These are phyloP conservation scores for Scytalopus superciliaris DNA, from an alignment of 2,113 vertebrate genomes.

Conservation along the genomic window DNA sequence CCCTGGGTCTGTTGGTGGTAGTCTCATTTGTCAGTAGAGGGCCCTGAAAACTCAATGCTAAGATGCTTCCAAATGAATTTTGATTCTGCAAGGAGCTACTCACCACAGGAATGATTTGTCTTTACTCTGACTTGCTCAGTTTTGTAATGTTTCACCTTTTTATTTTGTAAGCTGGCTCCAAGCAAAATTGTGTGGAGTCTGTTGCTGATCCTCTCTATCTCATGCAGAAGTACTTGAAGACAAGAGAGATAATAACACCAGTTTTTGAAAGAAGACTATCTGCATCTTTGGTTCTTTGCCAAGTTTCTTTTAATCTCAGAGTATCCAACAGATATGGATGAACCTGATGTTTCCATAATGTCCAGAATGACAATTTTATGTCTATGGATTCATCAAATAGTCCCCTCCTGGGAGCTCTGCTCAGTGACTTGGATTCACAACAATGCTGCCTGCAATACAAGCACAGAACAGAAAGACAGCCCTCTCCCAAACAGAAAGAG, in stretches of 20 bases:
- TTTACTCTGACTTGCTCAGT: not conserved
- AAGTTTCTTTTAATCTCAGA: constrained; percentile 4
- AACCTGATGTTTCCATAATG: not conserved
- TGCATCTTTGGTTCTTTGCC: not conserved
- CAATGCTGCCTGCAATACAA: not conserved
- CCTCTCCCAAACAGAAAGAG: not conserved
- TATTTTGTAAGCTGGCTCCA: not conserved
- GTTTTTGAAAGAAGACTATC: not conserved
- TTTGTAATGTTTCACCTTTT: constrained; percentile 42
- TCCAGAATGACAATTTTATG: not conserved
- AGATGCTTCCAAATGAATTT: constrained; percentile 55
- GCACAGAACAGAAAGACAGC: not conserved
- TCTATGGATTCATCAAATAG: not conserved
- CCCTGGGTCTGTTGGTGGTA: constrained; percentile 32
- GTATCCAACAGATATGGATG: not conserved
- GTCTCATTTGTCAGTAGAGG: constrained; percentile 43
- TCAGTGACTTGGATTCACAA: not conserved
- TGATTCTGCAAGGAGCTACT: constrained; percentile 49
- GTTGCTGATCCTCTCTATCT: not conserved
- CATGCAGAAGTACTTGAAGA: not conserved
- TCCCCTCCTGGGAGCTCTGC: not conserved
- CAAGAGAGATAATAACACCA: not conserved
- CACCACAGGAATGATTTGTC: constrained; percentile 36
- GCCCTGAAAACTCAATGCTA: constrained; percentile 39
- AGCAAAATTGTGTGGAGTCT: not conserved